phyloP scores from a whole-genome alignment of 1,140 invertebrate genomes.

The Temnothorax longispinosus region DNA sequence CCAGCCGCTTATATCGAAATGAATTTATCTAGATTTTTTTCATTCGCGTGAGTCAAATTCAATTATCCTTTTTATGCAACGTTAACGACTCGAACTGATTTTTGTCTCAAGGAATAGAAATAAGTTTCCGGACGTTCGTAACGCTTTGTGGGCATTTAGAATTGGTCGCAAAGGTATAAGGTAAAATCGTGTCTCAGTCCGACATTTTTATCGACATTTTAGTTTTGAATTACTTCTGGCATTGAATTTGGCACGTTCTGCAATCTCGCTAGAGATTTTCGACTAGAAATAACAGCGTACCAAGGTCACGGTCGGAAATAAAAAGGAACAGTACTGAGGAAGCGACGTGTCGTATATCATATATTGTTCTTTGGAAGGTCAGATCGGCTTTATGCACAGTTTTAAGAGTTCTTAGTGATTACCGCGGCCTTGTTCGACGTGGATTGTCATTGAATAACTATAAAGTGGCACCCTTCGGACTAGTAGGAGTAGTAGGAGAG shows the following conservation, averaged over 20 bases:
- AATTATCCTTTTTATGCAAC: not conserved
- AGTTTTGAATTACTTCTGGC: not conserved
- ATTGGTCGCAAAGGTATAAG: not conserved
- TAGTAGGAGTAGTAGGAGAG: not conserved
- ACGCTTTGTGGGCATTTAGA: not conserved
- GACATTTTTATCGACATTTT: constrained; percentile 3
- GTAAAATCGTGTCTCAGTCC: not conserved
- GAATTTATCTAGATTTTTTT: not conserved
- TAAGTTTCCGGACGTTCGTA: not conserved
- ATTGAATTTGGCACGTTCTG: constrained; percentile 5
- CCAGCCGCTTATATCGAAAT: not conserved
- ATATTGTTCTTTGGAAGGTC: constrained; percentile 51
- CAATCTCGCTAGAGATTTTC: constrained; percentile 27
- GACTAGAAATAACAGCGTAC: constrained; percentile 4
- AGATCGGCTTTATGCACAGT: not conserved
- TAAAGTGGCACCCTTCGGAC: constrained; percentile 26
- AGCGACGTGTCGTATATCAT: constrained; percentile 18
- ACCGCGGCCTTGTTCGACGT: constrained; percentile 66
- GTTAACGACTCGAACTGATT: not conserved
- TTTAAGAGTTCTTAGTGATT: constrained; percentile 64
- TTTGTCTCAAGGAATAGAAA: not conserved
- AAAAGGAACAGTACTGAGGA: not conserved
- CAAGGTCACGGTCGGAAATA: not conserved
- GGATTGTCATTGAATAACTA: constrained; percentile 27
- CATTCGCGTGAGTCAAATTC: not conserved